A percentile compares a stretch with the other conserved stretches of the same genome.
phyloP scores from a whole-genome alignment of 2,888 invertebrate species.

The Plebejus anna region DNA sequence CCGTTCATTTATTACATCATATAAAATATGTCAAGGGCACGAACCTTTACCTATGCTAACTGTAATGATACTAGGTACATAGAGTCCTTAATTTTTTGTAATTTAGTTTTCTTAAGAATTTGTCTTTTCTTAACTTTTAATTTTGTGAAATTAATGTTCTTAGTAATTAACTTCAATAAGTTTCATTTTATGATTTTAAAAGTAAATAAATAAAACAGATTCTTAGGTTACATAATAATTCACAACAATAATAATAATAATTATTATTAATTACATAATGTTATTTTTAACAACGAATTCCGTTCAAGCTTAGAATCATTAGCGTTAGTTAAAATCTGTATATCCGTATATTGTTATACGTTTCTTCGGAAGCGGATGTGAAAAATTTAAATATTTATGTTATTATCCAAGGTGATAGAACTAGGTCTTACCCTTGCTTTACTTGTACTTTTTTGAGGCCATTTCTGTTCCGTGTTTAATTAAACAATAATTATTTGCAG shows the following conservation, averaged over 20 bases:
- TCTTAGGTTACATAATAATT: not conserved
- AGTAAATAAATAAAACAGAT: not conserved
- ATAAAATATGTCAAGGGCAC: slow-evolving; percentile 6
- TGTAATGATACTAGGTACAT: not conserved
- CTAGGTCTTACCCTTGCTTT: slow-evolving; percentile 36
- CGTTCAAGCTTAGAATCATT: slow-evolving; percentile 11
- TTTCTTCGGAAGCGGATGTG: slow-evolving; percentile 39
- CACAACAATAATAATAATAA: not conserved
- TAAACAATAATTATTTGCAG: slow-evolving; percentile 17
- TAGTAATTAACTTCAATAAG: not conserved
- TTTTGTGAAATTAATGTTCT: not conserved
- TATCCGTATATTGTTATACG: slow-evolving; percentile 16
- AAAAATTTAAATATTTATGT: slow-evolving; percentile 16
- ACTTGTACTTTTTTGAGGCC: slow-evolving; percentile 37
- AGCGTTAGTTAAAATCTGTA: slow-evolving; percentile 4
- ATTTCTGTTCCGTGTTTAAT: slow-evolving; percentile 17
- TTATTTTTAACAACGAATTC: not conserved
- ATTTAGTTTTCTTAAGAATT: not conserved
- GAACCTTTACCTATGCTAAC: not conserved
- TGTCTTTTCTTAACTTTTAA: not conserved
- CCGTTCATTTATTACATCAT: slow-evolving; percentile 11
- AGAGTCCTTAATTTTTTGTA: not conserved
- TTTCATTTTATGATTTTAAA: not conserved
- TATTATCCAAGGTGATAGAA: slow-evolving; percentile 35
- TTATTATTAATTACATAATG: not conserved